A percentile compares a stretch with the other conserved stretches of the same genome.
These are phyloP conservation scores for Oppia nitens DNA, from an alignment of 1,140 invertebrate genomes.

Conservation along the genomic window DNA sequence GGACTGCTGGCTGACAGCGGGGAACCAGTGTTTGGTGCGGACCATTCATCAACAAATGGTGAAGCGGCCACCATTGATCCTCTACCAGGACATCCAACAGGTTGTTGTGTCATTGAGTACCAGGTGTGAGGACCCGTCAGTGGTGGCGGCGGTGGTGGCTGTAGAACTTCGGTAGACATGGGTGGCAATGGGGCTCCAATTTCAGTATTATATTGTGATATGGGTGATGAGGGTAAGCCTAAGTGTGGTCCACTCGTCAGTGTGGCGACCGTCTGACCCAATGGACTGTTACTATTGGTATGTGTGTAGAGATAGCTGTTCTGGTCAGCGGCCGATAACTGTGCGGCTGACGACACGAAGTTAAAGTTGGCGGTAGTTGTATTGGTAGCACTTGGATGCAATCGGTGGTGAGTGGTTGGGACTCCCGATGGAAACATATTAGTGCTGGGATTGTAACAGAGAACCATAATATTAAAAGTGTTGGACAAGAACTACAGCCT, in stretches of 20 bases:
- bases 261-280: background rate
- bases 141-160: background rate
- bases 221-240: background rate
- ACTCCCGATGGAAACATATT: background rate
- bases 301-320: background rate
- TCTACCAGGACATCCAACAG: background rate
- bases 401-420: background rate
- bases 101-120: background rate
- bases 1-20: background rate
- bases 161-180: background rate
- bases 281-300: background rate
- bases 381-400: background rate
- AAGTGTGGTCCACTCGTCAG: background rate
- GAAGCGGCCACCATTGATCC: background rate
- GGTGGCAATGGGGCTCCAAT: background rate
- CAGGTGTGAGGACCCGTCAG: background rate
- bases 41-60: background rate
- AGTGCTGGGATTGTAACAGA: background rate
- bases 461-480: background rate
- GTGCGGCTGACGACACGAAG: background rate
- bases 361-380: background rate
- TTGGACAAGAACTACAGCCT: no score
- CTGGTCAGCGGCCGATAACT: background rate
- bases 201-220: background rate
- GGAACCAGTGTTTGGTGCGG: background rate